phyloP scores from a whole-genome alignment of 2,113 vertebrate species.

The Chiloscyllium plagiosum region DNA sequence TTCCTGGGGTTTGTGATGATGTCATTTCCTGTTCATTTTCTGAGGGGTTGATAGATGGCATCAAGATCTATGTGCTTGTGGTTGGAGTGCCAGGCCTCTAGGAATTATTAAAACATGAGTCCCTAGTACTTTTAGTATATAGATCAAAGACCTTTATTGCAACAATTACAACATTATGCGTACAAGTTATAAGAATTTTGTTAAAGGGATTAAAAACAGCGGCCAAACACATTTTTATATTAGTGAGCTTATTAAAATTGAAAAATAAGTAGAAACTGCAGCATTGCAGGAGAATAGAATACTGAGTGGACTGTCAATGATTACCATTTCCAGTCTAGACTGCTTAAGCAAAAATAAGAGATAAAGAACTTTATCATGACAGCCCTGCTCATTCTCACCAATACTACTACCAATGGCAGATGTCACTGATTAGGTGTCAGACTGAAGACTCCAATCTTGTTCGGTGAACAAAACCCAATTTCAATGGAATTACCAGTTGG shows the following conservation, averaged over 20 bases:
- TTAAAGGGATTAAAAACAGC: neutral
- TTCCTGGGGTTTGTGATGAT: too few relatives aligned
- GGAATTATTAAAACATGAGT: neutral
- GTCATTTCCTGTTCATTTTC: too few relatives aligned
- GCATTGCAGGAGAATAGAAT: neutral
- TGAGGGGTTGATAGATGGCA: too few relatives aligned
- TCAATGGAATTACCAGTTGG: slow-evolving; percentile 50
- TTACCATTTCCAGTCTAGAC: neutral
- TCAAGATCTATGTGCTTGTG: too few relatives aligned
- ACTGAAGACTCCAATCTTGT: slow-evolving; percentile 55
- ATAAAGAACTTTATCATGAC: neutral
- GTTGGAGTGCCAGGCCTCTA: too few relatives aligned
- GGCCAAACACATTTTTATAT: neutral
- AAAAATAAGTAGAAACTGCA: neutral
- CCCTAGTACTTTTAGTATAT: neutral
- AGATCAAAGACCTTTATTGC: neutral
- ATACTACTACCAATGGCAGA: slow-evolving; percentile 57
- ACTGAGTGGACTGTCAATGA: neutral
- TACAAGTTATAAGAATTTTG: neutral
- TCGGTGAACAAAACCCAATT: slow-evolving; percentile 55
- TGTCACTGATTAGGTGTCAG: slow-evolving; percentile 60
- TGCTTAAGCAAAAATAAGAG: neutral
- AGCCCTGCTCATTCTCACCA: slow-evolving; percentile 42
- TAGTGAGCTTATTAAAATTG: neutral
- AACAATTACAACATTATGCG: neutral